Evolutionary conservation across 2,113 vertebrate species (phyloP).

Genomic region (Indicator indicator): DNA sequence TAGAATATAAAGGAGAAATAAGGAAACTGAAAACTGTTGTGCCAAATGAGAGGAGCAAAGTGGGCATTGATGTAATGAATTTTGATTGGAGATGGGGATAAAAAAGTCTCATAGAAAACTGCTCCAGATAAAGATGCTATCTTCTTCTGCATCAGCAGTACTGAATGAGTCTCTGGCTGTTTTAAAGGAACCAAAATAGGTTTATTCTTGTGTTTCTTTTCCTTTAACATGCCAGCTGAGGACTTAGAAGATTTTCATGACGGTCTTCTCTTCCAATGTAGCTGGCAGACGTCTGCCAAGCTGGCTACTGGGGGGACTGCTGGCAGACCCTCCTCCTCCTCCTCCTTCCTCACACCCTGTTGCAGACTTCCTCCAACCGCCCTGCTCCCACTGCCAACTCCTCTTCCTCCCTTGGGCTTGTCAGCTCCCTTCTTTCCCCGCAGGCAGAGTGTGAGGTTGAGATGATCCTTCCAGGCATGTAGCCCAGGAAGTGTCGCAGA

Average conservation of each 20-base stretch:
- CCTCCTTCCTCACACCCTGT: background rate
- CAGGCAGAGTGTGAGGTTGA: constrained; percentile 21
- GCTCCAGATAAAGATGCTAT: background rate
- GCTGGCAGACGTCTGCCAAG: background rate
- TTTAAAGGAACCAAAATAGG: background rate
- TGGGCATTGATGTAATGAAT: background rate
- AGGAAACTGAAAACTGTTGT: background rate
- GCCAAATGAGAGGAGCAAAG: background rate
- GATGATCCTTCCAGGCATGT: constrained; percentile 55
- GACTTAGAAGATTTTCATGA: background rate
- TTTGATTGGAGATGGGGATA: background rate
- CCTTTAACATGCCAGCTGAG: background rate
- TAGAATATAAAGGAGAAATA: background rate
- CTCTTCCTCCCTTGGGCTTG: background rate
- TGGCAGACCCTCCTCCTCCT: background rate
- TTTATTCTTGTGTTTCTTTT: background rate
- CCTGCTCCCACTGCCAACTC: background rate
- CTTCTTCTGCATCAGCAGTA: background rate
- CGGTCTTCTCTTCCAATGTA: background rate
- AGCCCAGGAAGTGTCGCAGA: constrained; percentile 35
- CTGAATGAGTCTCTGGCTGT: background rate
- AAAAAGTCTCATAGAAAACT: background rate
- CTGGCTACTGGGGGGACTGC: background rate
- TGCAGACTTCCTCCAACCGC: background rate
- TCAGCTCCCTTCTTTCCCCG: background rate